Conservation (phyloP, 23 tunicate genomes). For the Trididemnum clinides region DNA sequence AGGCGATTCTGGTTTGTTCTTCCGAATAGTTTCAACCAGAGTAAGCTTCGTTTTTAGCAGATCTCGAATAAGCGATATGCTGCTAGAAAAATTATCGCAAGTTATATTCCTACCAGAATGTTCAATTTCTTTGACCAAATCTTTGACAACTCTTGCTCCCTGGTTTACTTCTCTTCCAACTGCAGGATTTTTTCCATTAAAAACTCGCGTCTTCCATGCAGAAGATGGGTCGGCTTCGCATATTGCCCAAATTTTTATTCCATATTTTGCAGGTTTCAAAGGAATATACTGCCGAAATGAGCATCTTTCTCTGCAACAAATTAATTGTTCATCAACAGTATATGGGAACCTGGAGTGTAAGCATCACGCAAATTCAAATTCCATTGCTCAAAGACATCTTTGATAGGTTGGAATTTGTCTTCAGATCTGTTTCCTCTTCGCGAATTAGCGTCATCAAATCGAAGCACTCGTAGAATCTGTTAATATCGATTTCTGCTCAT, state of each 20-base stretch:
- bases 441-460: conserved; percentile 32
- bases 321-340: conserved; percentile 23
- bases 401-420: conserved; percentile 37
- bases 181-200: conserved; percentile 16
- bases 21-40: no score
- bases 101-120: no score
- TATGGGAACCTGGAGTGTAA: conserved; percentile 22
- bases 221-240: conserved; percentile 25
- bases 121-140: conserved; percentile 30
- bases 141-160: conserved; percentile 27
- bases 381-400: conserved; percentile 29
- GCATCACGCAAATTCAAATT: conserved; percentile 30
- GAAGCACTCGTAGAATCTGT: conserved; percentile 27
- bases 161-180: conserved; percentile 38
- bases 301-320: conserved; percentile 36
- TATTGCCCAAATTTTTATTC: conserved; percentile 37
- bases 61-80: no score
- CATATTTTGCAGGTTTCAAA: conserved; percentile 22
- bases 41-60: no score
- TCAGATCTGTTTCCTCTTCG: conserved; percentile 29
- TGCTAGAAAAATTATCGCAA: no score
- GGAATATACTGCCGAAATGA: conserved; percentile 30
- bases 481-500: conserved; percentile 26
- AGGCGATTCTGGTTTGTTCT: no score
- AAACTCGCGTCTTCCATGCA: conserved; percentile 40